Percentiles rank a stretch among this genome's conserved stretches.
Evolutionary conservation across 2,797 vertebrate genomes (phyloP).

Genomic region (Melanotaenia trifasciata): DNA sequence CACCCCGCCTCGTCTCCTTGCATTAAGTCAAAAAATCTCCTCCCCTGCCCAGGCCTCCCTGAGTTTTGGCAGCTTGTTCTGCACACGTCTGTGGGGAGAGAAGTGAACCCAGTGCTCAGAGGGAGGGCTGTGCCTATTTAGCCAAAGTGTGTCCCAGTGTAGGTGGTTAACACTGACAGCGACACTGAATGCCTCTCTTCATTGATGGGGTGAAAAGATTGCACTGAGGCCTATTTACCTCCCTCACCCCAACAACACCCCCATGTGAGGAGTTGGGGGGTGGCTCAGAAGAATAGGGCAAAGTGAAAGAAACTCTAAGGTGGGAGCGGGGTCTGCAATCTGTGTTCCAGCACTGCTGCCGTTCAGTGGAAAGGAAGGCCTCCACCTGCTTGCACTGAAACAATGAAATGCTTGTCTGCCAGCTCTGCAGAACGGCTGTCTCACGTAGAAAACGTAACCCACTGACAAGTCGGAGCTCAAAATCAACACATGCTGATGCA

Average conservation of each 20-base stretch:
- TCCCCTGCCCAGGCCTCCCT: constrained; percentile 63
- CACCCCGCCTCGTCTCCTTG: constrained; percentile 51
- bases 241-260: constrained; percentile 26
- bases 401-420: constrained; percentile 68
- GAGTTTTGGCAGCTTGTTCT: constrained; percentile 36
- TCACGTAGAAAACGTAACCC: constrained; percentile 15
- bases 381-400: constrained; percentile 72
- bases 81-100: constrained; percentile 40
- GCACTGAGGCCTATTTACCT: background rate
- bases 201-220: constrained; percentile 22
- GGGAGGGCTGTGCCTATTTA: constrained; percentile 38
- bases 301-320: constrained; percentile 74
- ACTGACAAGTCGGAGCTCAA: constrained; percentile 2
- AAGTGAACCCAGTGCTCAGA: constrained; percentile 49
- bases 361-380: constrained; percentile 47
- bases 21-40: constrained; percentile 57
- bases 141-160: constrained; percentile 27
- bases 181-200: constrained; percentile 69
- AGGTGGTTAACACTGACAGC: constrained; percentile 54
- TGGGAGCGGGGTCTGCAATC: constrained; percentile 1
- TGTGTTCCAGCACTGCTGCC: constrained; percentile 24
- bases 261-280: constrained; percentile 30
- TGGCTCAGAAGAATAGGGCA: constrained; percentile 36
- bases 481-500: background rate
- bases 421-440: constrained; percentile 21